Base-by-base conservation (phyloP, 2,888 invertebrate genomes). In the Caenorhabditis afra region DNA sequence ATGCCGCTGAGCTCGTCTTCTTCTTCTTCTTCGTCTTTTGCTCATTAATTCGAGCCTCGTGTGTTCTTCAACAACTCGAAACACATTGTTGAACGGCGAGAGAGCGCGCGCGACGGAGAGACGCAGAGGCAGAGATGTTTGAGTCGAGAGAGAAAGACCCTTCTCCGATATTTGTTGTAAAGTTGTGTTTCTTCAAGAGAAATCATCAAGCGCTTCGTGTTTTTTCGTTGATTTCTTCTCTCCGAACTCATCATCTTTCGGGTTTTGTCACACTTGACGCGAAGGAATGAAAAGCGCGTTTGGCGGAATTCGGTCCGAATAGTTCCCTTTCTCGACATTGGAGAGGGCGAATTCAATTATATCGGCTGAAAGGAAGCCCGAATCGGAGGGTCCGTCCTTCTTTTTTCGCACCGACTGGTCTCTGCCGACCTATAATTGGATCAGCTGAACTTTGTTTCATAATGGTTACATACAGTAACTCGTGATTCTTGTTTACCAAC, bases 1-100 rank as follows among this genome's bases (percentile, higher is more conserved):
- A 3, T 3, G 29, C 11, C 11, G 41, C 41, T 41, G n/a, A n/a
- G n/a, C 14, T 41, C 14, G 11, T 8, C 41, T 41, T 11, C 4
- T 11, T 11, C 41, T 3, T 3, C 41, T 11, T 14, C 41, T 41
- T 11, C 11, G 2, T 41, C 11, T 14, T 16, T 23, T 53, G 29
- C 68, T 70, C 70, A 70, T 70, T 61, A 70, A 70, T 61, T 61
- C 41, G 22, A 14, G 2, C 8, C 18, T 41, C 52, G 23, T 52
- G 29, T 55, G 39, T 49, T 59, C 52, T 70, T 61, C 59, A 68
- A n/a, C n/a, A n/a, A 66, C 53, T 57, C 70, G 52, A 61, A 61
- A 70, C 70, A 53, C 59, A 68, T 68, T 59, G 57, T 12, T 16
- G 16, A 52, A 20, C 64, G 39, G 62, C 23, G 44, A 58, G 67